phyloP scores from a whole-genome alignment of 2,797 vertebrate species.

The Hybognathus amarus region DNA sequence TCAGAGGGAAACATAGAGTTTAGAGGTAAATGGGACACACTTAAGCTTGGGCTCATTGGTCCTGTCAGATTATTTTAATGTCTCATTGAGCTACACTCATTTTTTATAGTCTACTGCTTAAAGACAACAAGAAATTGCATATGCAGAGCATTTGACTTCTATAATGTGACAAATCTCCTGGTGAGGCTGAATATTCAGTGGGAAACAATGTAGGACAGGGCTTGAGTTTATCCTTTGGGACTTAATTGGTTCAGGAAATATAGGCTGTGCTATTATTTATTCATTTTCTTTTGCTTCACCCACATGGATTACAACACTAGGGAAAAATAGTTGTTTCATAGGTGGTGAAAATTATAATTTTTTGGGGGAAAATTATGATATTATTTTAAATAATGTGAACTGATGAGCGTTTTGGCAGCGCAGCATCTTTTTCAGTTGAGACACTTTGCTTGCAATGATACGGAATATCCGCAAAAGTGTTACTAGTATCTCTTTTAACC shows the following conservation, averaged over 20 bases:
- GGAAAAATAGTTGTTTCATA: background rate
- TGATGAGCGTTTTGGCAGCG: no score
- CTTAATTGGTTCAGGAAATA: conserved; percentile 14
- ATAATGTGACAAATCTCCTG: background rate
- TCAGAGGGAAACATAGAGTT: background rate
- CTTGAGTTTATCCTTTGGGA: background rate
- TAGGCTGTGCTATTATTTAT: background rate
- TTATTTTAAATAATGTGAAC: background rate
- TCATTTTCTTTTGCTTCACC: background rate
- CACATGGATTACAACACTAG: background rate
- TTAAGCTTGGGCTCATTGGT: conserved; percentile 10
- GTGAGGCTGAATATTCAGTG: background rate
- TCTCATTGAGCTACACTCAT: background rate
- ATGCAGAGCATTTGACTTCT: background rate
- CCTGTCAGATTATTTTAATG: conserved; percentile 22
- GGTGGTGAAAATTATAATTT: background rate
- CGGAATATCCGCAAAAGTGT: no score
- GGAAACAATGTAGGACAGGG: background rate
- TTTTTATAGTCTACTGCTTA: conserved; percentile 3
- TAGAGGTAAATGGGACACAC: conserved; percentile 29
- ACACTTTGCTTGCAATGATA: no score
- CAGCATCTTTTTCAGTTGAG: no score
- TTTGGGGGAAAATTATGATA: background rate
- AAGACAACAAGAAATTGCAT: background rate
- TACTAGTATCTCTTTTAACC: no score